Evolutionary conservation across 1,140 invertebrate species (phyloP), one percentile per base, ranked within the genome.

Genomic region (Streblospio benedicti): DNA sequence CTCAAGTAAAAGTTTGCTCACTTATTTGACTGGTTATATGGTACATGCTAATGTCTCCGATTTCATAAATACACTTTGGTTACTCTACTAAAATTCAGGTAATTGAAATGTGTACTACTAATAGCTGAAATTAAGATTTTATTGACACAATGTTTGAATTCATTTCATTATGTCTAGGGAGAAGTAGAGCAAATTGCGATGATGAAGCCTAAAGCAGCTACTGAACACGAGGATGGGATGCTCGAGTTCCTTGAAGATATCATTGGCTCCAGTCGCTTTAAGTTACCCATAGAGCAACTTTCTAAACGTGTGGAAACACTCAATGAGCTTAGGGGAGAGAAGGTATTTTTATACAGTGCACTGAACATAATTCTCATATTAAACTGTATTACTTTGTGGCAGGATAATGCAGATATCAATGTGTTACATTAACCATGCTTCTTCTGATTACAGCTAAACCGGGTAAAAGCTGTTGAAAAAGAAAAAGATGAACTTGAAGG

Each of bases 161-260:
- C n/a, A n/a, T 47, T 12, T 9, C 45, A 6, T 9, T 47, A 6
- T 12, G 25, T 52, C 4, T 68, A 94, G 89, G 97, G 97, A 49
- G 97, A 99, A 84, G 96, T 99, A 0, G 97, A 99, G 79, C 93
- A 97, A 74, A 99, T 99, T 68, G 86, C 97, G 3, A 85, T 98
- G 85, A 98, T 99, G 95, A 98, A 97, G 72, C 88, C 95, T 0
- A 99, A 97, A 80, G 90, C 82, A 0, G 82, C 82, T 62, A 85
- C 76, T 25, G 90, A 92, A 68, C 84, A 90, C 71, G 93, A 97
- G 66, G 76, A 77, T 28, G 77, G 97, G 0, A 94, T 99, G 90
- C 77, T 99, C 30, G 96, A 99, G 76, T 99, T 95, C 80, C 80
- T 99, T 16, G 97, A 99, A 79, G 96, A 99, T 74, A 97, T 99